Evolutionary conservation across 2,113 vertebrate genomes (phyloP), one percentile per base, ranked within the genome.

Genomic region (Ptilonorhynchus violaceus): DNA sequence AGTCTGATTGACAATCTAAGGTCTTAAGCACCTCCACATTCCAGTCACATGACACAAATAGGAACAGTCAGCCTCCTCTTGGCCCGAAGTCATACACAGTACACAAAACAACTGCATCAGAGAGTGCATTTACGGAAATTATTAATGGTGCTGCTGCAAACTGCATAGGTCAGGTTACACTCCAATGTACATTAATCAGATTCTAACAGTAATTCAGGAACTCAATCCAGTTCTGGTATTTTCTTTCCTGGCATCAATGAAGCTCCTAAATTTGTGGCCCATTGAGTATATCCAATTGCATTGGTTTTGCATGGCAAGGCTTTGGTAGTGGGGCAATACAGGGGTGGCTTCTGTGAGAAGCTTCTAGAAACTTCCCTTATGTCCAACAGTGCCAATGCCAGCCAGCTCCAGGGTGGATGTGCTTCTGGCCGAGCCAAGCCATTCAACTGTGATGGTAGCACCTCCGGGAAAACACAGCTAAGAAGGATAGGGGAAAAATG

Each of bases 321-420:
- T 31, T 72, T 52, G 24, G 13, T 31, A 37, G 15, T 0, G 9
- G 24, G 3, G 9, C 9, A 20, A 35, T 53, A 46, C 7, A 44
- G 37, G 27, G 10, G 13, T 15, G 19, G 7, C 24, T 39, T 60
- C 60, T 60, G 19, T 46, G 15, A 44, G 68, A 7, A 46, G 19
- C 60, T 81, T 20, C 33, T 46, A 60, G 46, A 75, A 68, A 5
- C 14, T 62, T 53, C 17, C n/a, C 11, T 44, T 14, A 15, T 46
- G 15, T n/a, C 23, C 28, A 14, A 10, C 15, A 75, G 28, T 39
- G 10, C 15, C 33, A 67, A 7, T 15, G 20, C 7, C 78, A 82
- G 53, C 13, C 2, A 6, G 6, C 28, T 52, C 33, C 52, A 52
- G n/a, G 16, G 47, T 20, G 39, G 39, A 31, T 0, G 0, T 28